phyloP scores from a whole-genome alignment of 2,113 vertebrate genomes.

The Apeltes quadracus region DNA sequence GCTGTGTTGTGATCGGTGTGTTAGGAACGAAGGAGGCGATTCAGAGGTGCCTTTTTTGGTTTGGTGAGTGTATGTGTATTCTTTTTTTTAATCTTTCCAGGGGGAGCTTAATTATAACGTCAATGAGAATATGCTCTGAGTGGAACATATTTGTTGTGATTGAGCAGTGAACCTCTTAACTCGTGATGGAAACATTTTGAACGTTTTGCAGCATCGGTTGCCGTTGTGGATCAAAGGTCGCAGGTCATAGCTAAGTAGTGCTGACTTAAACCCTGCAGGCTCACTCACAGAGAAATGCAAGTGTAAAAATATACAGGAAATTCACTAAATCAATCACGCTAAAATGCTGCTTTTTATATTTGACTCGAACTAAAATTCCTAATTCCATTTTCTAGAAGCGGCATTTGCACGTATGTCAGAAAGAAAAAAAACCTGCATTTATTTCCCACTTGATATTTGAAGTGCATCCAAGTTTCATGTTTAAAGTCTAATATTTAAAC shows the following conservation, averaged over 20 bases:
- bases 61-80: slow-evolving; percentile 41
- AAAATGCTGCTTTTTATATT: slow-evolving; percentile 9
- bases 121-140: slow-evolving; percentile 71
- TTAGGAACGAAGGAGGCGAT: slow-evolving; percentile 30
- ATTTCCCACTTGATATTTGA: slow-evolving; percentile 16
- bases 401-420: not conserved
- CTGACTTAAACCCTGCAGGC: not conserved
- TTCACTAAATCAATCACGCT: slow-evolving; percentile 3
- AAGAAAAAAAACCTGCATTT: slow-evolving; percentile 2
- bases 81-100: slow-evolving; percentile 47
- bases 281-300: slow-evolving; percentile 13
- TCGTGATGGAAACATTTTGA: slow-evolving; percentile 61
- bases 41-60: slow-evolving; percentile 77
- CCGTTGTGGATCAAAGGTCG: not conserved
- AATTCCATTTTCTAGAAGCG: not conserved
- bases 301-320: slow-evolving; percentile 28
- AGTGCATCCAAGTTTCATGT: not conserved
- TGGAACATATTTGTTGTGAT: slow-evolving; percentile 74
- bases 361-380: not conserved
- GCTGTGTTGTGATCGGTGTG: no score
- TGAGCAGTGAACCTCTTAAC: slow-evolving; percentile 81
- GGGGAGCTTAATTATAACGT: slow-evolving; percentile 76
- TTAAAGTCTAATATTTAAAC: not conserved
- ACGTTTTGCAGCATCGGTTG: slow-evolving; percentile 26
- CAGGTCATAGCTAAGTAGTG: not conserved